Conservation (phyloP, 2,888 invertebrate genomes). For the Hylaea fasciaria region DNA sequence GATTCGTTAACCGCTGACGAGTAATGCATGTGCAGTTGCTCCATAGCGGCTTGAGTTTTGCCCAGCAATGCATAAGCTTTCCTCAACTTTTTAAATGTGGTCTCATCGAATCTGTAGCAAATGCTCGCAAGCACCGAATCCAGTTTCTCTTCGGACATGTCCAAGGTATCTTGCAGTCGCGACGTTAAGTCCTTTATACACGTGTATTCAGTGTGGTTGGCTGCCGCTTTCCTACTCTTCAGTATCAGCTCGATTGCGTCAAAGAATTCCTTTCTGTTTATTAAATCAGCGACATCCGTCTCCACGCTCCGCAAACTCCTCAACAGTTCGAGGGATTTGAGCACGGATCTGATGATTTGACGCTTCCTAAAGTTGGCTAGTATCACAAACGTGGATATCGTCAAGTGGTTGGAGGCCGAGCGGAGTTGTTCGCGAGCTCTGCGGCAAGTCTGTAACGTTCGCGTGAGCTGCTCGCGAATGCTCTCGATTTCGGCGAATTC, state of each 20-base stretch:
- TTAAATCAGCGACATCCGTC: constrained; percentile 90
- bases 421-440: constrained; percentile 89
- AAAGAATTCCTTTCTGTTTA: constrained; percentile 94
- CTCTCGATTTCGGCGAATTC: constrained; percentile 92
- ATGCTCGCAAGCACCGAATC: constrained; percentile 94
- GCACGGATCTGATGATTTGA: constrained; percentile 91
- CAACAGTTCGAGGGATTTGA: constrained; percentile 88
- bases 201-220: constrained; percentile 93
- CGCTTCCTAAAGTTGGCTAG: constrained; percentile 96
- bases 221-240: constrained; percentile 94
- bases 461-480: constrained; percentile 88
- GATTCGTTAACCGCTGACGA: constrained; percentile 95
- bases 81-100: constrained; percentile 92
- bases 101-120: constrained; percentile 89
- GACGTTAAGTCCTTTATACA: constrained; percentile 95
- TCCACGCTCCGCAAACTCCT: constrained; percentile 90
- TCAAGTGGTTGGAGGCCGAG: constrained; percentile 92
- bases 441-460: constrained; percentile 89
- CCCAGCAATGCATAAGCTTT: constrained; percentile 95
- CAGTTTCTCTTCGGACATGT: constrained; percentile 95
- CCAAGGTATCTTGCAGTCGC: constrained; percentile 95
- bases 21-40: constrained; percentile 97
- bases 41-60: constrained; percentile 96
- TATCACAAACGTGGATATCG: constrained; percentile 93
- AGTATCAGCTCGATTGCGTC: constrained; percentile 95